A percentile compares a stretch with the other conserved stretches of the same genome.
phyloP scores from a whole-genome alignment of 1,140 invertebrate species.

The Ectropis grisescens region DNA sequence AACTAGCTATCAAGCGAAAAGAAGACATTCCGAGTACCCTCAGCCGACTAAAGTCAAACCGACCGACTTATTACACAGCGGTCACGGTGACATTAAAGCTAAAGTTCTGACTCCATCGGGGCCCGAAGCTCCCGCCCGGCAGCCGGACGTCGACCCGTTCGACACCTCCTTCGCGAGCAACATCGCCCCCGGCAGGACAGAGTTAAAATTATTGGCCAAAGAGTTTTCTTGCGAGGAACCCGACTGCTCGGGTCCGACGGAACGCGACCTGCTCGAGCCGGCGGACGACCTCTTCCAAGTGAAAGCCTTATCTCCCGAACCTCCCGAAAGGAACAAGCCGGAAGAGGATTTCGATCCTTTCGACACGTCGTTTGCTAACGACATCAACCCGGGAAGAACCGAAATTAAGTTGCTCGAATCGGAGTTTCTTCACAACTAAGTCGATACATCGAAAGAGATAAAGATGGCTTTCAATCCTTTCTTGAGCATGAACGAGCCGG shows the following conservation, averaged over 20 bases:
- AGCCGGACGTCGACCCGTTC: constrained; percentile 79
- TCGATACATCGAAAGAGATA: constrained; percentile 2
- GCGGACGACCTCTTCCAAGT: constrained; percentile 75
- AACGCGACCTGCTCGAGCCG: constrained; percentile 67
- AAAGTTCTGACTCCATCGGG: constrained; percentile 72
- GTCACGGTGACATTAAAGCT: constrained; percentile 71
- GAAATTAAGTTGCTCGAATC: constrained; percentile 83
- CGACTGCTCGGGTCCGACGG: constrained; percentile 13
- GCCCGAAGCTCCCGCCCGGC: constrained; percentile 37
- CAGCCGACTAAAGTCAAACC: constrained; percentile 29
- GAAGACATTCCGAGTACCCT: constrained; percentile 59
- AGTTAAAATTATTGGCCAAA: constrained; percentile 80
- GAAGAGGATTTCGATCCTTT: constrained; percentile 78
- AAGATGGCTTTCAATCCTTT: constrained; percentile 83
- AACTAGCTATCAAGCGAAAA: constrained; percentile 44
- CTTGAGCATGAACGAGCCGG: constrained; percentile 76
- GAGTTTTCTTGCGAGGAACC: constrained; percentile 73
- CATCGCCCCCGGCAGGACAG: constrained; percentile 78
- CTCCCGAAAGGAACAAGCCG: constrained; percentile 38
- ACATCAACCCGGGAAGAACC: constrained; percentile 81
- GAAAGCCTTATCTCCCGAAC: constrained; percentile 77
- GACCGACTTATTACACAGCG: constrained; percentile 73
- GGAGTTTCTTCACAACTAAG: constrained; percentile 71
- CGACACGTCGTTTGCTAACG: constrained; percentile 83
- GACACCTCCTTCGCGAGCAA: constrained; percentile 84